Conservation (phyloP, 1,140 invertebrate genomes). For the Trachymyrmex cornetzi region DNA sequence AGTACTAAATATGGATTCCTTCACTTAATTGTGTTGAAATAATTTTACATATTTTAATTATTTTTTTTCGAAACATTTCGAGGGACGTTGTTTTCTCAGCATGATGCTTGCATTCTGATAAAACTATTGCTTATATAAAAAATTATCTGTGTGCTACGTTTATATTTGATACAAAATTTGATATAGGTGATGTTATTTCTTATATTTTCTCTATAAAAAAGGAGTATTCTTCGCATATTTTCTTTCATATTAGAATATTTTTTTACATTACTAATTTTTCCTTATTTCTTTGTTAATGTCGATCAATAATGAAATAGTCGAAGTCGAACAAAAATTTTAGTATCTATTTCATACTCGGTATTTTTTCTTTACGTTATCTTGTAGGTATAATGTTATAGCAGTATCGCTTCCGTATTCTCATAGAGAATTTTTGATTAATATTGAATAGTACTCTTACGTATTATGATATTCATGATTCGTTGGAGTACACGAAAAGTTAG, state of each 20-base stretch:
- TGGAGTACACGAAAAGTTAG: constrained; percentile 27
- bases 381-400: background rate
- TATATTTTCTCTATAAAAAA: background rate
- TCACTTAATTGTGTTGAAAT: background rate
- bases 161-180: background rate
- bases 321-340: constrained; percentile 32
- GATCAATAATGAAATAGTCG: background rate
- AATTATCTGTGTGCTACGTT: background rate
- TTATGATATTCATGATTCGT: background rate
- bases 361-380: background rate
- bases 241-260: background rate
- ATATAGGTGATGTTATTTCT: background rate
- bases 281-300: constrained; percentile 25
- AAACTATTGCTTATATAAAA: background rate
- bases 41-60: background rate
- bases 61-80: background rate
- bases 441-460: background rate
- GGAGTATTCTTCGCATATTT: background rate
- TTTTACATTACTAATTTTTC: background rate
- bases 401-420: background rate
- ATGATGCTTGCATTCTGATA: background rate
- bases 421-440: background rate
- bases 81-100: background rate
- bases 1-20: no score
- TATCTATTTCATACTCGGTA: constrained; percentile 10